Evolutionary conservation across 1,140 invertebrate genomes (phyloP), one percentile per base, ranked within the genome.

Genomic region (Macrobrachium rosenbergii): DNA sequence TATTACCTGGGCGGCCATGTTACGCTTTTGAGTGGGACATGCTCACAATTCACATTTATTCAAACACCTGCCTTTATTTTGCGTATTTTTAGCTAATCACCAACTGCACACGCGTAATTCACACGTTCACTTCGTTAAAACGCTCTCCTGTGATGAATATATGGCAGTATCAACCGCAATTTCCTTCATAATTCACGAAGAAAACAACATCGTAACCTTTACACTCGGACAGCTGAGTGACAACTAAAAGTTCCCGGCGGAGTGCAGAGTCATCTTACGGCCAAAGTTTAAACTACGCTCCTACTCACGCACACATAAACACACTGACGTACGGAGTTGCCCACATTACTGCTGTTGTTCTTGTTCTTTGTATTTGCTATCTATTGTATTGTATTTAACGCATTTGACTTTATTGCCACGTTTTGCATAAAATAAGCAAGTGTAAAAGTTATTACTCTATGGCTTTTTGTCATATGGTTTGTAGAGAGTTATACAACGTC

Each of bases 1-100:
- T 75, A 63, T 43, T 87, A 73, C 85, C 85, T 87, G 78, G 78
- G 69, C 85, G 58, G 85, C 85, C 85, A 87, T 87, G 85, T 81
- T 81, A 87, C 85, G 64, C 85, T 87, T 59, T n/a, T 45, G 76
- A 64, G 64, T 81, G 85, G 85, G 85, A 87, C 72, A 87, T 87
- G 64, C 69, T 87, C 85, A 87, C 85, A 52, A 52, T 52, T 52
- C 52, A 52, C 52, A 52, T 52, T 79, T 87, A 73, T 58, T 45
- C 67, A 81, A 81, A 69, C 79, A 87, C 79, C 85, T 81, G 79
- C 85, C 85, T 67, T 73, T 87, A 72, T 76, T 87, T 43, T 23
- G 23, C n/a, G n/a, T 76, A 81, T 81, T 87, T 69, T 63, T 75
- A 63, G 60, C 75, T 79, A 63, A 21, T 82, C 64, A 62, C 67